Evolutionary conservation across 37 sponge, comb jelly and placozoan species (phyloP), one percentile per base, ranked within the genome.

Genomic region (Geodia barretti): DNA sequence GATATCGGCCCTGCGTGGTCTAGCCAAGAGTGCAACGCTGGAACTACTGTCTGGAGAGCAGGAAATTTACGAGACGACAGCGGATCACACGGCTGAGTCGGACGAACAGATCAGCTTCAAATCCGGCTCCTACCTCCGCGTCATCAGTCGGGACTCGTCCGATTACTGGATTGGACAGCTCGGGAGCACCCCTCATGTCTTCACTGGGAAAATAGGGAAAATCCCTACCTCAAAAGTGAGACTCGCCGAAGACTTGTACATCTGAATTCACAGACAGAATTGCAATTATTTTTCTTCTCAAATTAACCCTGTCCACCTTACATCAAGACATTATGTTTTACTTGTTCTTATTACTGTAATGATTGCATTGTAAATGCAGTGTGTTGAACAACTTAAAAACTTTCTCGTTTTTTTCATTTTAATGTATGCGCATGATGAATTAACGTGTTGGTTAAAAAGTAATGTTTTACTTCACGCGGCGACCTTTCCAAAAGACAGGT

Each of bases 401-500:
- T 35, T 33, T 14, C 62, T 60, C 34, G 42, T 78, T 62, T 78
- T 24, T 38, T 78, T 35, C n/a, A 25, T 64, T 25, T 28, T 65
- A 32, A 23, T 78, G 2, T 26, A 1, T n/a, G n/a, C n/a, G n/a
- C n/a, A n/a, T n/a, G n/a, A n/a, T n/a, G n/a, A n/a, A n/a, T n/a
- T n/a, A n/a, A n/a, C n/a, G n/a, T n/a, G n/a, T n/a, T n/a, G n/a
- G n/a, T n/a, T n/a, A n/a, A n/a, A n/a, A n/a, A n/a, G n/a, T n/a
- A n/a, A n/a, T n/a, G n/a, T n/a, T n/a, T 39, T 76, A 82, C 62
- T 86, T 86, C 19, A 86, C 39, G 47, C 79, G 81, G 26, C 61
- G 58, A 29, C 91, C 86, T 58, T 59, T 85, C 87, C 91, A 86
- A 47, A 75, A 91, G 11, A 78, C 84, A 2, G 79, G 79, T 5